Evolutionary conservation across 2,113 vertebrate species (phyloP).

Genomic region (Cercocebus atys): DNA sequence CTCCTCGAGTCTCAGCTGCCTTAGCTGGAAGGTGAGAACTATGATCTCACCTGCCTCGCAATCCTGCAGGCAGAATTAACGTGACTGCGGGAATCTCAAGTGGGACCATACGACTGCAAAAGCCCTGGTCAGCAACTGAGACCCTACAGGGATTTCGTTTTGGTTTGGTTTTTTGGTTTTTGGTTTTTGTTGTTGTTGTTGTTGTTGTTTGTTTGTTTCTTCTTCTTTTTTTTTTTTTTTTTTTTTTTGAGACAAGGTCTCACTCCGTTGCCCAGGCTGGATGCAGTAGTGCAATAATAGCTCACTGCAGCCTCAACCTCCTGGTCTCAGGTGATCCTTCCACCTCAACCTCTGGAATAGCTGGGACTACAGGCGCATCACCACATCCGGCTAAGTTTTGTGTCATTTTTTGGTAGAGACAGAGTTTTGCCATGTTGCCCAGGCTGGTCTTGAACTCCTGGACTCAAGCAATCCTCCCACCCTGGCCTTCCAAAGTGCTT

Average conservation of each 20-base stretch:
- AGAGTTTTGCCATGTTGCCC: background rate
- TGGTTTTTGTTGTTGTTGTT: too few species aligned
- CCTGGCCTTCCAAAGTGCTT: too few species aligned
- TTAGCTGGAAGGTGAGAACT: background rate
- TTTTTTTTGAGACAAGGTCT: background rate
- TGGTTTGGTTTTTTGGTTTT: too few species aligned
- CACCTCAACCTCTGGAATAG: background rate
- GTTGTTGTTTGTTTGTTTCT: too few species aligned
- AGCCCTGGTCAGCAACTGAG: background rate
- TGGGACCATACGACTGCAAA: background rate
- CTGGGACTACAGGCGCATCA: background rate
- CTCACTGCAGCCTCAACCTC: background rate
- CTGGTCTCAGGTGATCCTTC: background rate
- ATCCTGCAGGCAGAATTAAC: background rate
- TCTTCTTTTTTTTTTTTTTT: rapidly evolving
- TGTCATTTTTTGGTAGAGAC: background rate
- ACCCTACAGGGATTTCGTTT: too few species aligned
- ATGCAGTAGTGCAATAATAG: background rate
- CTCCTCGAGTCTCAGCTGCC: background rate
- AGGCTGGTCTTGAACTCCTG: background rate
- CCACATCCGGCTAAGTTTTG: background rate
- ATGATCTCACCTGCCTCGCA: background rate
- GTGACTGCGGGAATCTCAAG: too few species aligned
- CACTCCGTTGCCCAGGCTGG: too few species aligned
- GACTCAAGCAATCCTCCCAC: background rate